Base-by-base conservation (phyloP, 2,888 invertebrate genomes). In the Monoplex corrugatus region DNA sequence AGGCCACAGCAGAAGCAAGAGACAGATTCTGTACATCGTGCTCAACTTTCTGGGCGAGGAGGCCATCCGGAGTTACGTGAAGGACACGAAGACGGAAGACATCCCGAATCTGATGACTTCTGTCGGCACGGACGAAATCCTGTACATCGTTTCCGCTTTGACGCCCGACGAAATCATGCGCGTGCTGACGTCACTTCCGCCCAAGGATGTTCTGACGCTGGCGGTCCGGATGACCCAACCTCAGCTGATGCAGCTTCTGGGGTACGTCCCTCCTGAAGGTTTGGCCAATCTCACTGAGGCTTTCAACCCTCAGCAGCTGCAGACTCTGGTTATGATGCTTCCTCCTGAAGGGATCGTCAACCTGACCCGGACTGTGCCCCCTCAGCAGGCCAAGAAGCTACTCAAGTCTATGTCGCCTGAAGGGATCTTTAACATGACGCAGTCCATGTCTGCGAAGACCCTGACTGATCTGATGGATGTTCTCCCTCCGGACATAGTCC, bases 21-120 rank as follows among this genome's bases (percentile, higher is more conserved):
- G 87, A 5, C 87, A 87, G 68, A 38, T 87, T 32, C 82, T 87
- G n/a, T 87, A 87, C 82, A 63, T 87, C 87, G 80, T 87, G 28
- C 87, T 87, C 57, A 87, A 87, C 82, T 87, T 87, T 32, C 87
- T 87, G 0, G 87, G 87, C 0, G 87, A 82, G 32, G 82, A 87
- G 43, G 82, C 82, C 57, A 87, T 87, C 82, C 68, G 88, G 28
- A 72, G 43, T 38, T 88, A 88, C 68, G 88, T 88, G 44, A 88
- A 88, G 28, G 82, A 83, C 32, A 88, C 88, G 43, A 83, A 88
- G 45, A 88, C 88, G 35, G 88, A 88, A 13, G 82, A 88, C 68
- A 88, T 88, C 28, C 88, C 88, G 19, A 28, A 63, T 35, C 88
- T 88, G n/a, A 88, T 88, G 88, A 44, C 63, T 8, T 83, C 83